Evolutionary conservation across 2,113 vertebrate genomes (phyloP), one percentile per base, ranked within the genome.

Genomic region (Catharus bicknelli): DNA sequence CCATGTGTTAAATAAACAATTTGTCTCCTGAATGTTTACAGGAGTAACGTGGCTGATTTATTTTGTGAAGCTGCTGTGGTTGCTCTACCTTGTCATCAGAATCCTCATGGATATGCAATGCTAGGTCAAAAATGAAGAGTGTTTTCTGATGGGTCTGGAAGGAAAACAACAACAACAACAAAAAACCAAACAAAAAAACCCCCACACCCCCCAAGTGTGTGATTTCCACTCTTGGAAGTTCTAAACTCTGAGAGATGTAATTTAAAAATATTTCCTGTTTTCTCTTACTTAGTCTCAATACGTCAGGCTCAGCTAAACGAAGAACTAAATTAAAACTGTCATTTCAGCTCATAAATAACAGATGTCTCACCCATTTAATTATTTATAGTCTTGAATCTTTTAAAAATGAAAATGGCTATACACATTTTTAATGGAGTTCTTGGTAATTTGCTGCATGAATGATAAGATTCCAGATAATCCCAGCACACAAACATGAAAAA

Each of bases 301-400:
- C 32, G 70, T 97, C 95, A 97, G 95, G 70, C 94, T 95, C 92
- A 95, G 95, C 96, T 96, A 97, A 97, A 98, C 54, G 97, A 98
- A 95, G 97, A 98, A 97, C 96, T 97, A 98, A 98, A 98, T 98
- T 98, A 98, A 98, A 98, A 95, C 97, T 97, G 97, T 98, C 96
- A 97, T 98, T 98, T 98, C 91, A 97, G 97, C 97, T 98, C 98
- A 98, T 99, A 98, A 99, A 99, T 99, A 99, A 99, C 98, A 98
- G 96, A 99, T 98, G 98, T 98, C 97, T 97, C 92, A 58, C 91
- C 95, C 96, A 86, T 96, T 99, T 96, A 98, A 99, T 98, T 98
- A 98, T 99, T 99, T 97, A 99, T 98, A 96, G 95, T 95, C 93
- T 97, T 96, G 97, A 98, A 98, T 97, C 97, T 98, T 97, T 97